Evolutionary conservation across 2,888 invertebrate species (phyloP), one percentile per base, ranked within the genome.

Genomic region (Synergus gifuensis): DNA sequence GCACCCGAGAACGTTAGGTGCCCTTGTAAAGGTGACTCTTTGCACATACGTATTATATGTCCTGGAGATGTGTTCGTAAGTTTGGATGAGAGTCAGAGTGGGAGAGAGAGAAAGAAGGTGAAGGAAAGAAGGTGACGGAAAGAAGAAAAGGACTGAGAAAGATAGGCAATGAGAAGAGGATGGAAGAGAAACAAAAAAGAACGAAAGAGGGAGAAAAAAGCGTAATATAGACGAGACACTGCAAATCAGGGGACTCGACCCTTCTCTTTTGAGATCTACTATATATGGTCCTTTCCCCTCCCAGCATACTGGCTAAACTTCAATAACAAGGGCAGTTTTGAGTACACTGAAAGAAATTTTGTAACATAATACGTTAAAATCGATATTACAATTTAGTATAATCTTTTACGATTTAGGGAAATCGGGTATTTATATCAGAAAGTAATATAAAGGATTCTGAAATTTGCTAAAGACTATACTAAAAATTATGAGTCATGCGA

Each of bases 1-100:
- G 85, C 86, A 86, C 87, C 86, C 86, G 83, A 84, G 83, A 82
- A 81, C 79, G 79, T 76, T 78, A 62, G 83, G 82, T 81, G 83
- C 81, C 83, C 79, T 78, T 81, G 77, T 76, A 58, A 40, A 82
- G 79, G 80, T 78, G 78, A 81, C 80, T 82, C 82, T 77, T 77
- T 83, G 78, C 62, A 77, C 64, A 79, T 77, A 79, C 78, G 83
- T 28, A 58, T 58, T 58, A 60, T 79, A 78, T 81, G 81, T 79
- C 77, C 81, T 84, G 78, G 81, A 63, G 76, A 76, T 69, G 80
- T 80, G 82, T 78, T 77, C 69, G 77, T 79, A 79, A 78, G 78
- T 78, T 78, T 76, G 73, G 78, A 77, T 62, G 62, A 79, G 66
- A 18, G 62, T 28, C 28, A 5, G 5, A 62, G 28, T 62, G 14